Evolutionary conservation across 2,888 invertebrate species (phyloP).

Genomic region (Pyrocoelia pectoralis): DNA sequence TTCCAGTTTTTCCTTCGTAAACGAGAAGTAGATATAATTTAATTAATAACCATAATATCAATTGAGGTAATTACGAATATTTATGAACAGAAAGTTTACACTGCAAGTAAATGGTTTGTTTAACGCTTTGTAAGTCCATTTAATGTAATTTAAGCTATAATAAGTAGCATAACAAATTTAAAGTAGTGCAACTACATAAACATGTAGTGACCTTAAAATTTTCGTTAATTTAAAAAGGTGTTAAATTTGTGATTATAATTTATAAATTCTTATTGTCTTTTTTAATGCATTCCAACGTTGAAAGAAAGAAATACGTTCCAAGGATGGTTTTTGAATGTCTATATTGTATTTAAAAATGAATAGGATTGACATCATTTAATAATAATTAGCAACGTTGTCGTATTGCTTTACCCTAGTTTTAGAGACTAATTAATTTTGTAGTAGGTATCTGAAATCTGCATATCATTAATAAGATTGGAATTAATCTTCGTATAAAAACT

Average conservation of each 20-base stretch:
- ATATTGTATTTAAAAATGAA: background rate
- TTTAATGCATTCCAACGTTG: background rate
- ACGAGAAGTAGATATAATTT: too few relatives aligned
- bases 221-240: background rate
- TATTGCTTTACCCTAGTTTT: background rate
- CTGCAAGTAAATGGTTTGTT: background rate
- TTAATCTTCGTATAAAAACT: background rate
- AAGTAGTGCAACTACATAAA: background rate
- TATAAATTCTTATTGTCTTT: background rate
- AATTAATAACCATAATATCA: background rate
- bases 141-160: background rate
- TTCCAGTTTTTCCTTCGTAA: too few relatives aligned
- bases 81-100: background rate
- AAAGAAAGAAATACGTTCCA: background rate
- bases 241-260: background rate
- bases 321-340: background rate
- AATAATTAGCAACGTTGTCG: background rate
- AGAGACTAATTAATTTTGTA: background rate
- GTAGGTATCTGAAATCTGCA: background rate
- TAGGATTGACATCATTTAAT: background rate
- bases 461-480: background rate
- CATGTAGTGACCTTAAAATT: background rate
- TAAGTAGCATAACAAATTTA: background rate
- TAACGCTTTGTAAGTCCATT: background rate
- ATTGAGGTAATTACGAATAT: slow-evolving; percentile 1